A percentile compares a stretch with the other conserved stretches of the same genome.
Evolutionary conservation across 2,888 invertebrate genomes (phyloP).

Genomic region (Trissonchulus sp.): DNA sequence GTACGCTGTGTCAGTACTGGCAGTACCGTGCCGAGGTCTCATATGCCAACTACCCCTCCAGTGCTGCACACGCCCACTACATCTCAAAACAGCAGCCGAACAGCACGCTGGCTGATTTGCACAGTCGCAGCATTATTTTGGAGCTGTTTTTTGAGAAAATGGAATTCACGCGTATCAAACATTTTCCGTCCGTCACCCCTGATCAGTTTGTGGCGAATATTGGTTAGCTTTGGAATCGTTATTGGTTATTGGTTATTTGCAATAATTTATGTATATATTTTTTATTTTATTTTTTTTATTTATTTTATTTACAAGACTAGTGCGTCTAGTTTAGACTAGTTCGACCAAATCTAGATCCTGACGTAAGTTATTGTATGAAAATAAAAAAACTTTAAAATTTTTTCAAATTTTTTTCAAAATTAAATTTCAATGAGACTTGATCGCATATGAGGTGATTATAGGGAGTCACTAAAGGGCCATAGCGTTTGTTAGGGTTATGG

Average conservation of each 20-base stretch:
- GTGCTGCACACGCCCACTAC: neutral
- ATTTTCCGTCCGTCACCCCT: constrained; percentile 22
- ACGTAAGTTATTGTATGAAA: too few relatives aligned
- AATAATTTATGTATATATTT: neutral
- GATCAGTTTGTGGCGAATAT: constrained; percentile 26
- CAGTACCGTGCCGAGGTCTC: constrained; percentile 43
- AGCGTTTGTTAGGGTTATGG: too few relatives aligned
- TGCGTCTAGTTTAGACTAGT: too few relatives aligned
- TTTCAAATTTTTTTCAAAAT: too few relatives aligned
- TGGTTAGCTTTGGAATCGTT: constrained; percentile 11
- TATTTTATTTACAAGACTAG: too few relatives aligned
- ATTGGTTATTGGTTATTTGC: neutral
- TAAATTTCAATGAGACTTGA: too few relatives aligned
- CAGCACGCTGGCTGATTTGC: neutral
- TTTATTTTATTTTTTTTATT: too few relatives aligned
- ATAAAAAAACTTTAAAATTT: too few relatives aligned
- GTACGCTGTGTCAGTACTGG: constrained; percentile 44
- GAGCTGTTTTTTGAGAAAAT: constrained; percentile 26
- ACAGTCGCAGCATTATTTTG: constrained; percentile 16
- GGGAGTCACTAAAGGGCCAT: too few relatives aligned
- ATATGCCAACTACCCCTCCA: constrained; percentile 41
- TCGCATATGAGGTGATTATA: too few relatives aligned
- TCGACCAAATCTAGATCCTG: too few relatives aligned
- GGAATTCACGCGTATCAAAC: constrained; percentile 22
- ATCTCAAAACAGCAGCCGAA: neutral